Percentiles rank a stretch among this genome's conserved stretches.
Evolutionary conservation across 2,888 invertebrate genomes (phyloP).

Genomic region (Cabera pusaria): DNA sequence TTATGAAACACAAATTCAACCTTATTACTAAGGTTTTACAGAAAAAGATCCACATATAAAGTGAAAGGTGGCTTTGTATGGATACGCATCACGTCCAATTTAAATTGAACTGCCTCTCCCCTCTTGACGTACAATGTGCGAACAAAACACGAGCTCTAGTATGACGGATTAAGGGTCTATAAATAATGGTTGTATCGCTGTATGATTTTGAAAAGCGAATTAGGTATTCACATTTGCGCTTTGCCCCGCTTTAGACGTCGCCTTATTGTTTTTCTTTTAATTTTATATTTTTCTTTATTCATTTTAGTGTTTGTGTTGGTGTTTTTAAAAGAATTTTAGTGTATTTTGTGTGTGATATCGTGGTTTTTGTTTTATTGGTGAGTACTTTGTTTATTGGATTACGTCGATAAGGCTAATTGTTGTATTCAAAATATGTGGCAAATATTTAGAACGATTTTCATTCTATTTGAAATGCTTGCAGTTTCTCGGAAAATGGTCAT

Average conservation of each 20-base stretch:
- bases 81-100: conserved; percentile 16
- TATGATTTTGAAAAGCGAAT: conserved; percentile 71
- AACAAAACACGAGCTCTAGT: conserved; percentile 5
- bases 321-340: conserved; percentile 12
- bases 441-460: background rate
- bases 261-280: conserved; percentile 51
- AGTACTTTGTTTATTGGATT: conserved; percentile 17
- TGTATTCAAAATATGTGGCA: conserved; percentile 10
- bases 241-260: conserved; percentile 45
- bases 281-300: conserved; percentile 18
- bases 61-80: too few relatives aligned
- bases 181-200: conserved; percentile 43
- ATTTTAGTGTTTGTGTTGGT: conserved; percentile 11
- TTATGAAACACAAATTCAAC: conserved; percentile 16
- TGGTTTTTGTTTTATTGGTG: conserved; percentile 8
- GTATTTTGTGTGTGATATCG: conserved; percentile 15
- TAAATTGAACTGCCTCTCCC: conserved; percentile 7
- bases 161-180: conserved; percentile 35
- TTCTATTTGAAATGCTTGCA: too few relatives aligned
- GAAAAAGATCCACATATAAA: too few relatives aligned
- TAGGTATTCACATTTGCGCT: conserved; percentile 70
- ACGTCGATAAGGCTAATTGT: conserved; percentile 22
- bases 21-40: conserved; percentile 3
- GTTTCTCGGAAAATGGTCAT: too few relatives aligned
- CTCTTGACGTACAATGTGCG: conserved; percentile 18